Conservation (phyloP, 2,888 invertebrate species). For the Cynaeus angustus region DNA sequence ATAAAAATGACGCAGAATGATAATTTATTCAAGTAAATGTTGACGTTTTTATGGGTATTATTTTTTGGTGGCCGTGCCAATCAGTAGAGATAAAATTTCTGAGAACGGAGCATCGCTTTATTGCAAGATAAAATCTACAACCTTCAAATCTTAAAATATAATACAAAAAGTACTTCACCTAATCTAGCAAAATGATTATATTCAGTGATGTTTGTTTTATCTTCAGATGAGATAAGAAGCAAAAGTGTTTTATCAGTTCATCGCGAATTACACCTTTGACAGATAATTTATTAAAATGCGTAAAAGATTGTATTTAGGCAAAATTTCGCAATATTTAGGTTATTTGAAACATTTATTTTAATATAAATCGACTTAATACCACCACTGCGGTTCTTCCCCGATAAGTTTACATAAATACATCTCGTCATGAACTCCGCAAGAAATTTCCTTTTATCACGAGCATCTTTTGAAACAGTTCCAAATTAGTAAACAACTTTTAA, state of each 20-base stretch:
- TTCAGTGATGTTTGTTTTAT: too few species aligned
- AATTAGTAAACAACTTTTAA: too few species aligned
- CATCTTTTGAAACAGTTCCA: not conserved
- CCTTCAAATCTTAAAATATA: constrained; percentile 2
- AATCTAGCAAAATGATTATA: not conserved
- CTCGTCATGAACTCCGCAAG: not conserved
- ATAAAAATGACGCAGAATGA: not conserved
- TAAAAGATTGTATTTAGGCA: too few species aligned
- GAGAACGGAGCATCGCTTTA: not conserved
- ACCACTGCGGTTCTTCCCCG: too few species aligned
- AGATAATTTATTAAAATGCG: too few species aligned
- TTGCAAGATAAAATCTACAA: not conserved
- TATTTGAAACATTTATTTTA: too few species aligned
- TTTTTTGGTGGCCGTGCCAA: not conserved
- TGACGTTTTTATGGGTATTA: not conserved
- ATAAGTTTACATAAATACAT: not conserved
- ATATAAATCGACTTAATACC: too few species aligned
- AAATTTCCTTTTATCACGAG: constrained; percentile 2
- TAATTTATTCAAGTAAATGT: not conserved
- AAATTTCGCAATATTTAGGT: too few species aligned
- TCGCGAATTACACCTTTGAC: too few species aligned
- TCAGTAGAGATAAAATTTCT: not conserved
- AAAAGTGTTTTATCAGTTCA: too few species aligned
- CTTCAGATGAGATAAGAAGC: too few species aligned
- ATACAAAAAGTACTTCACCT: not conserved